Evolutionary conservation across 2,797 vertebrate genomes (phyloP).

Genomic region (Ataeniobius toweri): DNA sequence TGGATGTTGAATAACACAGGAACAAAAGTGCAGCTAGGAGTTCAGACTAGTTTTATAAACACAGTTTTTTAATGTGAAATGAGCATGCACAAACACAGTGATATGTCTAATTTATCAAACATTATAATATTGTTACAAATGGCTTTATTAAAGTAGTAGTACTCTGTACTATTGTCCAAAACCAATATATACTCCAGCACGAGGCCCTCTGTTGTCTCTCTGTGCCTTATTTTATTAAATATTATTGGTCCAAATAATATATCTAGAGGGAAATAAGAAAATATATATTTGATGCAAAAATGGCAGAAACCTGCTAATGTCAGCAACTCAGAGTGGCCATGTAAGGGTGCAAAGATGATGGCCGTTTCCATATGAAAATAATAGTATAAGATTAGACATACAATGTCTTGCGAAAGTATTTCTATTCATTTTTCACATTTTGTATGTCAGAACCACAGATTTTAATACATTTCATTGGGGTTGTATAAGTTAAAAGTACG

Average conservation of each 20-base stretch:
- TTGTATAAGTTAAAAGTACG: not conserved
- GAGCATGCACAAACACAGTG: not conserved
- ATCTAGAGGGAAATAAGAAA: not conserved
- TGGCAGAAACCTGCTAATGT: not conserved
- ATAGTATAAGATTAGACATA: too few species aligned
- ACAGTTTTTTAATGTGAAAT: not conserved
- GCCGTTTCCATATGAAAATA: not conserved
- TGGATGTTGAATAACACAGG: slow-evolving; percentile 46
- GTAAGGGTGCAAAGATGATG: not conserved
- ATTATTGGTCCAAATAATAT: not conserved
- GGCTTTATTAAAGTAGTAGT: not conserved
- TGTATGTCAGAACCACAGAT: too few species aligned
- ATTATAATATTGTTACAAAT: not conserved
- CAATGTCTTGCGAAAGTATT: too few species aligned
- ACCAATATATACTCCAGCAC: not conserved
- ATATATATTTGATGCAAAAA: not conserved
- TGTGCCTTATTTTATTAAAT: not conserved
- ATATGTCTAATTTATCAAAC: not conserved
- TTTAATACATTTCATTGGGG: not conserved
- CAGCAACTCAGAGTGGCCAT: not conserved
- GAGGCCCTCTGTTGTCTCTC: not conserved
- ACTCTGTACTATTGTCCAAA: not conserved
- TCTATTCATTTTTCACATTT: too few species aligned
- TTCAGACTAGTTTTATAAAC: slow-evolving; percentile 12
- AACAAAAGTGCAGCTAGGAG: not conserved